Evolutionary conservation across 2,888 invertebrate species (phyloP).

Genomic region (Acanthoscelides obtectus): DNA sequence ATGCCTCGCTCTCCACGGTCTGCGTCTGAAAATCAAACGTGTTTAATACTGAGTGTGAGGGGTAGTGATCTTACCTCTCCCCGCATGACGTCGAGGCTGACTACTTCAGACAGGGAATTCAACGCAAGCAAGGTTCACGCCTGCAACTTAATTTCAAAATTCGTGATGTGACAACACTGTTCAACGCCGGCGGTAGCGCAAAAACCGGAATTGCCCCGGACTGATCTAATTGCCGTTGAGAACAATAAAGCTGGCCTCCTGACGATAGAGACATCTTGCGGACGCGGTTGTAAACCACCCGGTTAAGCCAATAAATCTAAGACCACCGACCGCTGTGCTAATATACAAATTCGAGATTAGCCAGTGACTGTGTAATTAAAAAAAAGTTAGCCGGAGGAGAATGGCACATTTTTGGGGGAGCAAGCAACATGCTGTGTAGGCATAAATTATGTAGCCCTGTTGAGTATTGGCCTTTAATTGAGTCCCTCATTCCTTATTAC

Average conservation of each 20-base stretch:
- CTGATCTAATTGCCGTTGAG: constrained; percentile 48
- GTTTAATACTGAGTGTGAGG: no score
- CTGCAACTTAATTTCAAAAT: not conserved
- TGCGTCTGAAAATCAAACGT: no score
- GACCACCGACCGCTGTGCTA: constrained; percentile 36
- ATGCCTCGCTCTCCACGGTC: no score
- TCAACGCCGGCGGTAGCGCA: constrained; percentile 30
- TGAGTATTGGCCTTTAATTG: not conserved
- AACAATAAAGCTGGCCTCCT: constrained; percentile 47
- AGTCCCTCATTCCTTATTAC: not conserved
- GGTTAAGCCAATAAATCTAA: constrained; percentile 44
- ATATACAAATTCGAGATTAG: constrained; percentile 49
- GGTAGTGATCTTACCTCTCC: no score
- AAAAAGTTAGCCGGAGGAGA: constrained; percentile 8
- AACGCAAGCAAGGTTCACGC: no score
- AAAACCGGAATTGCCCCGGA: constrained; percentile 46
- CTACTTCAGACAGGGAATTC: no score
- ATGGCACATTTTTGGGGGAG: constrained; percentile 23
- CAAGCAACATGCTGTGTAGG: constrained; percentile 35
- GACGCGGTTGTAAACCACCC: constrained; percentile 47
- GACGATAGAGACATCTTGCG: constrained; percentile 50
- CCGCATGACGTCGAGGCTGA: no score
- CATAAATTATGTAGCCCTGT: not conserved
- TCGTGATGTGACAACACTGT: not conserved
- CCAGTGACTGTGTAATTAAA: constrained; percentile 13